phyloP scores from a whole-genome alignment of 2,113 vertebrate genomes.

The Limanda limanda region DNA sequence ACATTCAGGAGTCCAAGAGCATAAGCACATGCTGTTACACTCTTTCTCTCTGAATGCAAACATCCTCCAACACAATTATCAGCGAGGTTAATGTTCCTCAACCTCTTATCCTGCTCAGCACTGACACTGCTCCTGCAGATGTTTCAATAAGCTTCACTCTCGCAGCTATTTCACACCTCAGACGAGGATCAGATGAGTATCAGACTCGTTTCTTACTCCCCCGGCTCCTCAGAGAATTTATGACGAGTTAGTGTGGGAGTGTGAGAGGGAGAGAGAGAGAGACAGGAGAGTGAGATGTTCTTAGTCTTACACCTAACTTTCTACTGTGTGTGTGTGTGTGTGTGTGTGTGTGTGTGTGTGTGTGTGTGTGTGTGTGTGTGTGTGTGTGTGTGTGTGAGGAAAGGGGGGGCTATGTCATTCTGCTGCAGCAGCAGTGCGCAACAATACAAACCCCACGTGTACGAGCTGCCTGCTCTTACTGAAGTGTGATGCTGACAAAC shows the following conservation, averaged over 20 bases:
- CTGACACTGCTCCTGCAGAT: background rate
- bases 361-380: conserved; percentile 3
- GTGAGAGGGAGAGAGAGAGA: conserved; percentile 16
- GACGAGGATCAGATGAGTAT: conserved; percentile 24
- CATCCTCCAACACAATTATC: conserved; percentile 34
- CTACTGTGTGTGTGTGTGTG: conserved; percentile 7
- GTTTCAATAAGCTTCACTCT: background rate
- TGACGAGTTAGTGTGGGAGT: background rate
- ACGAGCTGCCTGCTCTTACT: background rate
- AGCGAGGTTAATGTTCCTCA: background rate
- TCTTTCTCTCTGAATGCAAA: conserved; percentile 38
- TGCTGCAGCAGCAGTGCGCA: background rate
- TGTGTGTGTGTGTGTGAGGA: conserved; percentile 8
- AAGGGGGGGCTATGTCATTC: background rate
- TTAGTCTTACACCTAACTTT: background rate
- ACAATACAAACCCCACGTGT: background rate
- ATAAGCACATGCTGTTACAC: background rate
- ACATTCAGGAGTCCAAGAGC: background rate
- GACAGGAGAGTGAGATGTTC: background rate
- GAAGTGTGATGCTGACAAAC: background rate
- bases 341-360: conserved; percentile 3
- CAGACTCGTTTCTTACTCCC: conserved; percentile 22
- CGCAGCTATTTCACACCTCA: conserved; percentile 13
- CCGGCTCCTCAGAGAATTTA: conserved; percentile 24
- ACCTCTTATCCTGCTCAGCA: conserved; percentile 2